Percentiles rank a stretch among this genome's conserved stretches.
Evolutionary conservation across 2,888 invertebrate species (phyloP).

Genomic region (Polydrusus pterygomalis): DNA sequence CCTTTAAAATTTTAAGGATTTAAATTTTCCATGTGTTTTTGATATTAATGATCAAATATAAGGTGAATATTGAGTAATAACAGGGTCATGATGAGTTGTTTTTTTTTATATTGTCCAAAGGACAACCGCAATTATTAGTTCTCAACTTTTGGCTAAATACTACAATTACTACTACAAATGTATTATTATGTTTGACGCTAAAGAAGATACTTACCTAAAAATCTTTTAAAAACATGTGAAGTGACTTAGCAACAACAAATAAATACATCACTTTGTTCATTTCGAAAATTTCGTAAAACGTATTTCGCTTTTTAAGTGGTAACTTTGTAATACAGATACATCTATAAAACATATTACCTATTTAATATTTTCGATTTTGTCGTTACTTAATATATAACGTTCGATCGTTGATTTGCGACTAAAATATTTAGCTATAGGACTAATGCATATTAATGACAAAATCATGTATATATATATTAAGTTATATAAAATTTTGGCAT

Average conservation of each 20-base stretch:
- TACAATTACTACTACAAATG: too few species aligned
- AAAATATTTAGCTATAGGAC: slow-evolving; percentile 16
- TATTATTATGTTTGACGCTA: background rate
- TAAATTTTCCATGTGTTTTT: too few species aligned
- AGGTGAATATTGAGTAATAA: too few species aligned
- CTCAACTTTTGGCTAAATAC: too few species aligned
- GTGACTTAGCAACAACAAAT: slow-evolving; percentile 63
- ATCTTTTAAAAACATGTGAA: slow-evolving; percentile 59
- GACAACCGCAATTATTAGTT: background rate
- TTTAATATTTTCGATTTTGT: too few species aligned
- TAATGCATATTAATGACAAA: slow-evolving; percentile 19
- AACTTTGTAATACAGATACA: slow-evolving; percentile 58
- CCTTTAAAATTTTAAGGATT: too few species aligned
- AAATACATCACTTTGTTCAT: slow-evolving; percentile 65
- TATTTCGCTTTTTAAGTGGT: slow-evolving; percentile 41
- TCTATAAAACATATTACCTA: slow-evolving; percentile 61
- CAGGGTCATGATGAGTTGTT: too few species aligned
- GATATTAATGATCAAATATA: too few species aligned
- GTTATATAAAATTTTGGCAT: slow-evolving; percentile 25
- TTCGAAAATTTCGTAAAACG: slow-evolving; percentile 62
- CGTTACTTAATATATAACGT: slow-evolving; percentile 2
- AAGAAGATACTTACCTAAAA: slow-evolving; percentile 5
- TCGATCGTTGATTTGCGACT: slow-evolving; percentile 17
- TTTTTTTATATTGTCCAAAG: too few species aligned
- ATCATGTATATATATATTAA: slow-evolving; percentile 16